Percentiles rank a stretch among this genome's conserved stretches.
Conservation (phyloP, 2,888 invertebrate species). For the Xylophagus ater region DNA sequence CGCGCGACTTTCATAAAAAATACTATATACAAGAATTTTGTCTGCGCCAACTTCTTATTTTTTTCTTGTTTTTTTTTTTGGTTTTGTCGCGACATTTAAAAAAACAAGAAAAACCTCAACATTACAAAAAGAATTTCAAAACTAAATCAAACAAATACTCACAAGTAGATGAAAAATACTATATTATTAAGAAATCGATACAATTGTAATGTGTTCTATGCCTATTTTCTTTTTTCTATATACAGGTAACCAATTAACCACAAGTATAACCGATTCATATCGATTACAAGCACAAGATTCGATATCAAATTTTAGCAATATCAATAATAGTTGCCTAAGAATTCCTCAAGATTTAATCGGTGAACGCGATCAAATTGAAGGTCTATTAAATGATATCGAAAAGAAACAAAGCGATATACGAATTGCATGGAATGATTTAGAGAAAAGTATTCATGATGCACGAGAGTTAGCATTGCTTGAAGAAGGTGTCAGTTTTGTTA, state of each 20-base stretch:
- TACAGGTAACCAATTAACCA: slow-evolving; percentile 36
- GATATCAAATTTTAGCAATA: slow-evolving; percentile 4
- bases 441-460: slow-evolving; percentile 47
- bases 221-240: slow-evolving; percentile 4
- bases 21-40: no score
- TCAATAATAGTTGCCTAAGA: slow-evolving; percentile 7
- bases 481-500: slow-evolving; percentile 56
- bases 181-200: neutral
- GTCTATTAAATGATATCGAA: slow-evolving; percentile 45
- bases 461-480: slow-evolving; percentile 50
- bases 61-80: no score
- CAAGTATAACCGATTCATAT: slow-evolving; percentile 35
- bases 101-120: no score
- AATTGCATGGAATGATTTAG: slow-evolving; percentile 48
- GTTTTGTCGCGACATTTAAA: no score
- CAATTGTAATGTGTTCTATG: neutral
- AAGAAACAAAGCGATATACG: slow-evolving; percentile 49
- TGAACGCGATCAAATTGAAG: slow-evolving; percentile 47
- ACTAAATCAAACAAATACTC: no score
- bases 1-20: no score
- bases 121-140: no score
- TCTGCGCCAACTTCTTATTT: slow-evolving; percentile 5
- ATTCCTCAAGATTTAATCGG: slow-evolving; percentile 52
- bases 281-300: slow-evolving; percentile 19
- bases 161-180: neutral